These are phyloP conservation scores for Onychorhynchus coronatus DNA, from an alignment of 2,113 vertebrate genomes.

Conservation along the genomic window DNA sequence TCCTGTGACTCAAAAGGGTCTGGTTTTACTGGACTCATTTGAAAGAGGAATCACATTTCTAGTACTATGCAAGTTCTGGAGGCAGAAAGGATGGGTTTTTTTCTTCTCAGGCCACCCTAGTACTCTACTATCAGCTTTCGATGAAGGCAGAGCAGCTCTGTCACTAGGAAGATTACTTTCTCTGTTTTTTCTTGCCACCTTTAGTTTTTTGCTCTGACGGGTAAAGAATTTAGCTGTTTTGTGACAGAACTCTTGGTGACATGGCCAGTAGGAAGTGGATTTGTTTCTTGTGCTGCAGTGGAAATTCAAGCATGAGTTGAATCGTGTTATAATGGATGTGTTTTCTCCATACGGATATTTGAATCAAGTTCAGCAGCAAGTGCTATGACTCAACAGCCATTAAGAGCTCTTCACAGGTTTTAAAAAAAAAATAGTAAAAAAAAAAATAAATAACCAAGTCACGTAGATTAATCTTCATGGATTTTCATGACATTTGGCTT, in stretches of 20 bases:
- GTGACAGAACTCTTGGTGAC: background rate
- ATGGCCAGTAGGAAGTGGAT: background rate
- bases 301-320: background rate
- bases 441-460: background rate
- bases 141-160: background rate
- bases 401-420: background rate
- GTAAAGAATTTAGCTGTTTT: background rate
- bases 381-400: background rate
- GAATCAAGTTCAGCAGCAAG: background rate
- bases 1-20: background rate
- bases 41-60: background rate
- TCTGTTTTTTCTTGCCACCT: background rate
- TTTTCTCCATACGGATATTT: background rate
- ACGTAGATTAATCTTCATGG: background rate
- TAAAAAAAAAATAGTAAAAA: background rate
- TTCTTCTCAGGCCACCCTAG: background rate
- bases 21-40: background rate
- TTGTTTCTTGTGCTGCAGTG: background rate
- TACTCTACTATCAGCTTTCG: background rate
- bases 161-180: background rate
- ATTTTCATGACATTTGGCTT: background rate
- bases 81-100: background rate
- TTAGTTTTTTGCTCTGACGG: background rate
- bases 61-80: background rate
- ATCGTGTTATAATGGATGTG: background rate